phyloP scores from a whole-genome alignment of 2,888 invertebrate species.

The Xylota segnis region DNA sequence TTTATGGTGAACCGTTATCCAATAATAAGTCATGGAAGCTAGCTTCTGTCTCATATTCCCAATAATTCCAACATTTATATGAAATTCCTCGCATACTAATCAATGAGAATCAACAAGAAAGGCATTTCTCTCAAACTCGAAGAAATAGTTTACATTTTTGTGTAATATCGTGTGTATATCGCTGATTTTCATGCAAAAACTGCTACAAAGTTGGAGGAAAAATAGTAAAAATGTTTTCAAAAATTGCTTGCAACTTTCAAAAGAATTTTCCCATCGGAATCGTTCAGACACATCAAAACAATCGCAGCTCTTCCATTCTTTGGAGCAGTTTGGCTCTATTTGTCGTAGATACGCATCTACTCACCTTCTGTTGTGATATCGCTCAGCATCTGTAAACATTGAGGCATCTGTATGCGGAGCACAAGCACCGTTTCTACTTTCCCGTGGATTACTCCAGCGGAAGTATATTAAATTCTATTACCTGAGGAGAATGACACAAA shows the following conservation, averaged over 20 bases:
- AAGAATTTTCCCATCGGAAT: background rate
- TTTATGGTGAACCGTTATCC: no score
- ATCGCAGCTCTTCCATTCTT: background rate
- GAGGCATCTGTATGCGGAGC: conserved; percentile 65
- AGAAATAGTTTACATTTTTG: no score
- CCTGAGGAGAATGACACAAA: conserved; percentile 73
- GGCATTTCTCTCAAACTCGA: no score
- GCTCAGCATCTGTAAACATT: conserved; percentile 53
- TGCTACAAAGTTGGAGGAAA: no score
- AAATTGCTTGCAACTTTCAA: background rate
- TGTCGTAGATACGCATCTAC: conserved; percentile 54
- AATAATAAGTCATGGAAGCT: no score
- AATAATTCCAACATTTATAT: no score
- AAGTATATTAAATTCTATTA: conserved; percentile 76
- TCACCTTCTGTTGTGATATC: conserved; percentile 36
- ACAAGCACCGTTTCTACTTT: conserved; percentile 67
- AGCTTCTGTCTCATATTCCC: no score
- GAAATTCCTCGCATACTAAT: no score
- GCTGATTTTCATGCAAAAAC: no score
- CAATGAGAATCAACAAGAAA: no score
- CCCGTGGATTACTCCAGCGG: conserved; percentile 70
- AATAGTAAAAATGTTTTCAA: background rate
- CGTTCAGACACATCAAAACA: background rate
- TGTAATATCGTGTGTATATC: no score
- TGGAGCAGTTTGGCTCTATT: conserved; percentile 32